Evolutionary conservation across 2,888 invertebrate species (phyloP).

Genomic region (Hanleya hanleyi): DNA sequence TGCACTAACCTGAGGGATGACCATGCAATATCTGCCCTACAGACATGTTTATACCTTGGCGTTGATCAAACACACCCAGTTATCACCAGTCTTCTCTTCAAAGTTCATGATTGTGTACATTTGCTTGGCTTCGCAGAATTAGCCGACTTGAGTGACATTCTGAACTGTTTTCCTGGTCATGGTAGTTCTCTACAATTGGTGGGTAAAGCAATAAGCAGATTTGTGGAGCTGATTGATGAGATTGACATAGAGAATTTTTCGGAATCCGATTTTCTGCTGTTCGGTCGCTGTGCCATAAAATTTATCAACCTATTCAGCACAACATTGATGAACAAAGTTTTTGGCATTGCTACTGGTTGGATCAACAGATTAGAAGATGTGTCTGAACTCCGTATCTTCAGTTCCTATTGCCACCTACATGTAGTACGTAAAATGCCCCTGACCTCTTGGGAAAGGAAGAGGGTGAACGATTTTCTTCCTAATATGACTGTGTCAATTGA

Average conservation of each 20-base stretch:
- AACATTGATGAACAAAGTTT: too few relatives aligned
- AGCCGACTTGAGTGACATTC: conserved; percentile 4
- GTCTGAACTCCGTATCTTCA: not conserved
- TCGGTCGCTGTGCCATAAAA: not conserved
- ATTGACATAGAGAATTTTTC: not conserved
- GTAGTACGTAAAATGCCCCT: not conserved
- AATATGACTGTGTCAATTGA: not conserved
- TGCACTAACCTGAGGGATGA: conserved; percentile 18
- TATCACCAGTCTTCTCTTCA: conserved; percentile 14
- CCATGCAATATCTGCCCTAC: conserved; percentile 16
- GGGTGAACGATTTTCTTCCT: not conserved
- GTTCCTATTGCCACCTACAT: not conserved
- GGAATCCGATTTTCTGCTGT: not conserved
- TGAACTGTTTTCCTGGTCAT: conserved; percentile 10
- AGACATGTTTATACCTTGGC: conserved; percentile 19
- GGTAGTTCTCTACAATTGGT: conserved; percentile 6
- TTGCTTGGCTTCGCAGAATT: conserved; percentile 13
- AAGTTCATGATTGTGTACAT: conserved; percentile 10
- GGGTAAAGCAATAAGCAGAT: not conserved
- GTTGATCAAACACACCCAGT: not conserved
- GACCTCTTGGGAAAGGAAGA: not conserved
- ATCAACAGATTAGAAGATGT: not conserved
- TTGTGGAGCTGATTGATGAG: not conserved
- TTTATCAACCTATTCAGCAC: not conserved
- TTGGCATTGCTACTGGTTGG: not conserved